Evolutionary conservation across 2,797 vertebrate species (phyloP).

Genomic region (Melanotaenia maccullochi): DNA sequence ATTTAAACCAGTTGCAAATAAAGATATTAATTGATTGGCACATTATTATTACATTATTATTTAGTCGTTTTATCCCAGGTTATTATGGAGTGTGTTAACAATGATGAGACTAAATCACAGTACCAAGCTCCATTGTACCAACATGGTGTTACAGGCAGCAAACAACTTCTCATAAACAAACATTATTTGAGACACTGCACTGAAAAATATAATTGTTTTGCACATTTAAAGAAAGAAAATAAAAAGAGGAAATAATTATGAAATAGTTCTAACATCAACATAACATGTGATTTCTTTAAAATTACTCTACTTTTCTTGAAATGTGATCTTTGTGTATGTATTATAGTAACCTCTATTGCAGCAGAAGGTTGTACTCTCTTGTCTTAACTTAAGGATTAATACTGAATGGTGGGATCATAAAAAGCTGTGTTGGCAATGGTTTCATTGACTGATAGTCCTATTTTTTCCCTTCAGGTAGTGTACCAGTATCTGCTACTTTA

Average conservation of each 20-base stretch:
- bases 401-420: conserved; percentile 6
- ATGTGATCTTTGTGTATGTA: neutral
- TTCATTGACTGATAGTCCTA: conserved; percentile 4
- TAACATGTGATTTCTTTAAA: neutral
- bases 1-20: no score
- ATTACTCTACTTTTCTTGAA: no score
- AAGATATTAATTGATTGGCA: neutral
- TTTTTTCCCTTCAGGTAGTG: conserved; percentile 60
- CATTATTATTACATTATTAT: no score
- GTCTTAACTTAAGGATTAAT: conserved; percentile 32
- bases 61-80: neutral
- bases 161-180: neutral
- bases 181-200: neutral
- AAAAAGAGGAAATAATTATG: neutral
- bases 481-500: conserved; percentile 63
- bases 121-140: neutral
- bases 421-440: neutral
- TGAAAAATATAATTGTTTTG: neutral
- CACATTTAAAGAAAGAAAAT: neutral
- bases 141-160: neutral
- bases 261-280: neutral
- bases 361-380: conserved; percentile 13
- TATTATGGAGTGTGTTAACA: neutral
- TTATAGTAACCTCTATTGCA: conserved; percentile 30
- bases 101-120: neutral